Evolutionary conservation across 2,888 invertebrate species (phyloP).

Genomic region (Rhamphomyia laevipes): DNA sequence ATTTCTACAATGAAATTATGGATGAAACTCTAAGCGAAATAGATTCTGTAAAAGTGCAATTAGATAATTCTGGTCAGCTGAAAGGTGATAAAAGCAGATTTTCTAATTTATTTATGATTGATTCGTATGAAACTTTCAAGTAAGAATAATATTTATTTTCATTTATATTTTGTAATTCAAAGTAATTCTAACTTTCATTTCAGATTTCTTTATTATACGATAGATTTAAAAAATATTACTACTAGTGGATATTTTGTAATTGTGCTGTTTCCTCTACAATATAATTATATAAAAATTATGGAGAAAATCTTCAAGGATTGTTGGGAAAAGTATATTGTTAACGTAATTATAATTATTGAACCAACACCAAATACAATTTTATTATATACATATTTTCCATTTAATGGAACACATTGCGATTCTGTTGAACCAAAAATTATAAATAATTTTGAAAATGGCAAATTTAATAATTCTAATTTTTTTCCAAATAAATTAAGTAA

Average conservation of each 20-base stretch:
- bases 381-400: conserved; percentile 27
- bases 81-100: too few species aligned
- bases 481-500: conserved; percentile 23
- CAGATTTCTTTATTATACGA: background rate
- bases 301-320: conserved; percentile 15
- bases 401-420: conserved; percentile 16
- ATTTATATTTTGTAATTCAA: too few species aligned
- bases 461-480: conserved; percentile 16
- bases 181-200: background rate
- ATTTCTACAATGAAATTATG: too few species aligned
- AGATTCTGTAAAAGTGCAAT: too few species aligned
- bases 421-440: conserved; percentile 17
- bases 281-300: background rate
- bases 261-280: background rate
- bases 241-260: background rate
- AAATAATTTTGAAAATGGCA: conserved; percentile 19
- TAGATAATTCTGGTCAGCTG: too few species aligned
- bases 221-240: background rate
- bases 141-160: too few species aligned
- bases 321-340: conserved; percentile 21
- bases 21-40: too few species aligned
- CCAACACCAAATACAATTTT: conserved; percentile 14
- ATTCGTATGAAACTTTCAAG: too few species aligned
- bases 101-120: too few species aligned
- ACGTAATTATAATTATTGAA: conserved; percentile 16